Percentiles rank a stretch among this genome's conserved stretches.
These are phyloP conservation scores for Cenopis cana DNA, from an alignment of 2,888 invertebrate genomes.

Conservation along the genomic window DNA sequence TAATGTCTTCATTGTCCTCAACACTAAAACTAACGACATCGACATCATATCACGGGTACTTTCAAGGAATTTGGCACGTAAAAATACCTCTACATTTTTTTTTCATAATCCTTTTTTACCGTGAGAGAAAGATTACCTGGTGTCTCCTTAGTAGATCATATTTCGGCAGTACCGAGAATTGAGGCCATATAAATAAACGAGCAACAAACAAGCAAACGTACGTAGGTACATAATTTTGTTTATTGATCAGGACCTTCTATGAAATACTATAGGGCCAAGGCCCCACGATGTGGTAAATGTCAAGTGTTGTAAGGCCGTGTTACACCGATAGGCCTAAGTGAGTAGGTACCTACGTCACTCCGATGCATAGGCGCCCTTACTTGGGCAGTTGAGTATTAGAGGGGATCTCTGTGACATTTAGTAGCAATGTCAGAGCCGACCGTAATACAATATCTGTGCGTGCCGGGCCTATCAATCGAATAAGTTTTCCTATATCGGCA, in stretches of 20 bases:
- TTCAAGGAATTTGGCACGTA: no score
- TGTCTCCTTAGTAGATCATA: no score
- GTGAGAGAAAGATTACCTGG: background rate
- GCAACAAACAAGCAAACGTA: background rate
- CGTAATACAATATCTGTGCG: slow-evolving; percentile 22
- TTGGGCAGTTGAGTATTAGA: background rate
- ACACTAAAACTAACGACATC: no score
- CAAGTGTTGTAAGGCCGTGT: background rate
- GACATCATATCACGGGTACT: no score
- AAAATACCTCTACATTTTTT: no score
- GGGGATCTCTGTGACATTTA: slow-evolving; percentile 21
- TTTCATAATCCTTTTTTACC: no score
- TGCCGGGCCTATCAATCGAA: slow-evolving; percentile 31
- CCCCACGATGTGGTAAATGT: background rate
- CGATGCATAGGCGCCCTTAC: background rate
- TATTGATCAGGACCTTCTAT: background rate
- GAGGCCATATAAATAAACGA: background rate
- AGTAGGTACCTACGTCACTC: background rate
- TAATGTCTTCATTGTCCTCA: no score
- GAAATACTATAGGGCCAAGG: slow-evolving; percentile 5
- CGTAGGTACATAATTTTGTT: background rate
- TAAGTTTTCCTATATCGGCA: slow-evolving; percentile 21
- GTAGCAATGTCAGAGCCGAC: slow-evolving; percentile 24
- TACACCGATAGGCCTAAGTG: background rate
- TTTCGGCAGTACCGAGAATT: background rate